Base-by-base conservation (phyloP, 2,797 vertebrate species). In the Protonibea diacanthus region DNA sequence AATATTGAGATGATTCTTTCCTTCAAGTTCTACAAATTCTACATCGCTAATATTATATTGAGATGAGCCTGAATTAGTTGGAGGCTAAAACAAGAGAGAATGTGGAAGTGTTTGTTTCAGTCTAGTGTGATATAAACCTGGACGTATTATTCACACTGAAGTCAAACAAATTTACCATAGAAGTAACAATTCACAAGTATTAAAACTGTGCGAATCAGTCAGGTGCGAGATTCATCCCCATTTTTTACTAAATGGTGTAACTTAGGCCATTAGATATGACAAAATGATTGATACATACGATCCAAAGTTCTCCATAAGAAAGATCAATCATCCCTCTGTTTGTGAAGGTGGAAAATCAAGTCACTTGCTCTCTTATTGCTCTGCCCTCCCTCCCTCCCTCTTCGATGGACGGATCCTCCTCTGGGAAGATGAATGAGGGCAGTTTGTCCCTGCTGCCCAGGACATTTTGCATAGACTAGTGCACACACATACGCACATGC, bases 351-450 rank as follows among this genome's bases (percentile, higher is more conserved):
- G 63, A 90, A 81, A 85, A 86, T 85, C 65, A 77, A 84, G 76
- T 74, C 79, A 71, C 83, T 80, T 62, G 45, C 73, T 68, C 62
- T 85, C 66, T 83, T 56, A 49, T 67, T 56, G 44, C 80, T 75
- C 74, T 63, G 74, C 71, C n/a, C n/a, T n/a, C n/a, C n/a, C 87
- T 83, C 71, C 18, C 48, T 74, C 82, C 66, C 67, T 74, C 69
- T 71, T 80, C 69, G 23, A 84, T 81, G 81, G 80, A 91, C 85
- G 78, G 86, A 61, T 76, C 58, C 84, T 88, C 82, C 81, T 76
- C 80, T 73, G 88, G 78, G 82, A 89, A 90, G 90, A 93, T 88
- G 86, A 89, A 94, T 86, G 87, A 87, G 87, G 84, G 78, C 82
- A 83, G 85, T 83, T 81, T 88, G 89, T 92, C 78, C 88, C 87